A percentile compares a stretch with the other conserved stretches of the same genome.
phyloP scores from a whole-genome alignment of 2,888 invertebrate genomes.

The Theristus sp. region DNA sequence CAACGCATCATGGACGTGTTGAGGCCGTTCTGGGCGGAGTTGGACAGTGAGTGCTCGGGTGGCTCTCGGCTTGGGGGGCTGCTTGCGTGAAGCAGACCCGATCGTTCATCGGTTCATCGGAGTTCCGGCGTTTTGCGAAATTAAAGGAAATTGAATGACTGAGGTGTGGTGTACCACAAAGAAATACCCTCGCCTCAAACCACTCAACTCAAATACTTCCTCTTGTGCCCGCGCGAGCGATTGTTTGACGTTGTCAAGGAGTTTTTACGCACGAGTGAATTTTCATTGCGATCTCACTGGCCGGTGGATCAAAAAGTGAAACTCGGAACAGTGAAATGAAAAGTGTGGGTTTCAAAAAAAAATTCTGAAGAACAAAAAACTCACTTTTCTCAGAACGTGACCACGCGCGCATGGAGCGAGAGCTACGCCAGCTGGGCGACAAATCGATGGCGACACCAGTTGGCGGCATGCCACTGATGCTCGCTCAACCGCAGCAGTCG shows the following conservation, averaged over 20 bases:
- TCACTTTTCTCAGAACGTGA: neutral
- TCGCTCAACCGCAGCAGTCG: too few species aligned
- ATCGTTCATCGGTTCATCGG: neutral
- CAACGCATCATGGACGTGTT: constrained; percentile 15
- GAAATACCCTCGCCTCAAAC: too few species aligned
- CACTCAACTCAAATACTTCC: too few species aligned
- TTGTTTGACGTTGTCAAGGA: too few species aligned
- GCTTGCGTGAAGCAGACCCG: neutral
- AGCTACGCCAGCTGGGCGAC: neutral
- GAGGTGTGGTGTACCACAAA: too few species aligned
- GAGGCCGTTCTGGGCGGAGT: constrained; percentile 15
- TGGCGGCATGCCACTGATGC: neutral
- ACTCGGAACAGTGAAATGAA: neutral
- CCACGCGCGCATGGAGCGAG: neutral
- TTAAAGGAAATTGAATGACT: too few species aligned
- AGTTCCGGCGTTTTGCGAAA: neutral
- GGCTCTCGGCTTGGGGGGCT: neutral
- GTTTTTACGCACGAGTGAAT: too few species aligned
- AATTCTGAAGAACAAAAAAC: too few species aligned
- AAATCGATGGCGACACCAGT: neutral
- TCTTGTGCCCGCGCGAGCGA: too few species aligned
- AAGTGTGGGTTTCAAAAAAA: too few species aligned
- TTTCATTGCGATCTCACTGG: too few species aligned
- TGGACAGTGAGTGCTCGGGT: constrained; percentile 12
- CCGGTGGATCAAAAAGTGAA: neutral